Evolutionary conservation across 2,797 vertebrate species (phyloP), one percentile per base, ranked within the genome.

Genomic region (Hyperoplus lanceolatus): DNA sequence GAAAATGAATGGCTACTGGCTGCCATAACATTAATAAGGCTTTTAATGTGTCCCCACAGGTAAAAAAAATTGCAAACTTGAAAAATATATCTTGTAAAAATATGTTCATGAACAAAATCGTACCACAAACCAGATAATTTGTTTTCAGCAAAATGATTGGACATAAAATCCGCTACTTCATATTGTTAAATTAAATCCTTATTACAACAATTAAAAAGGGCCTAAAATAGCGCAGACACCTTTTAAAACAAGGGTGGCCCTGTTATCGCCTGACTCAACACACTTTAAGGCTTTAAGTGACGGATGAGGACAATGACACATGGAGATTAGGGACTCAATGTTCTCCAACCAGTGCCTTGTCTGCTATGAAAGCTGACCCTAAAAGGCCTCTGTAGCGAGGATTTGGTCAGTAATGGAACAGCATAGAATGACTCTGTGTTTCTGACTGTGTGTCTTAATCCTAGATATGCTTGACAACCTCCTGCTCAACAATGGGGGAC

Each of bases 401-500:
- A 84, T 85, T 69, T 71, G 48, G 70, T 68, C 72, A 6, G 68
- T 84, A 75, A 85, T 72, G 81, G 63, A 88, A 83, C 21, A 73
- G 83, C 46, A 50, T 42, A 81, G 79, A 87, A 70, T 79, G 67
- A 75, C 77, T 63, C 51, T 58, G 68, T 79, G 69, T 84, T 87
- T 81, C 70, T 61, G 29, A 75, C 75, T 71, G 70, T 65, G 63
- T 43, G 69, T 90, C 81, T 88, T 89, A 93, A 91, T 87, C 89
- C 91, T 65, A 84, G 84, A 88, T 87, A 90, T 65, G 70, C 76
- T 57, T 76, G 59, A 84, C 68, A 85, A 91, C 63, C 87, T 90
- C 85, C 80, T 39, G 45, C 68, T 82, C 43, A 65, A 94, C 91
- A 94, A 92, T 83, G 88, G 80, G 59, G 73, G 61, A 51, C 89